These are phyloP conservation scores for Enteromius mattozi DNA, from an alignment of 2,797 vertebrate species.

Conservation along the genomic window DNA sequence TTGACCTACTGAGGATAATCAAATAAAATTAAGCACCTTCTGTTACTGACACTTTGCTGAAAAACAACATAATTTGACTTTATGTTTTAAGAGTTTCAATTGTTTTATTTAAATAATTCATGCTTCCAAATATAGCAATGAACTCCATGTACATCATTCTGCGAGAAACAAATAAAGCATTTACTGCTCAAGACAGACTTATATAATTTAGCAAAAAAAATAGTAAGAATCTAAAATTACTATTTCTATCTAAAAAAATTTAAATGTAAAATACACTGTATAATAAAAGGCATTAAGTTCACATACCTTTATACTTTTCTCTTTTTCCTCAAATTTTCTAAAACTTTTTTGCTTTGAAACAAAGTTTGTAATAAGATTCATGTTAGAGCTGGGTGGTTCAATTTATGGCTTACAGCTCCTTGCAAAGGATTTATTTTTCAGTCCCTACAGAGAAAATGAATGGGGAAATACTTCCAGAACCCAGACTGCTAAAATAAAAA, in stretches of 20 bases:
- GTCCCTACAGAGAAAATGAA: not conserved
- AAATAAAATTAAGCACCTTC: not conserved
- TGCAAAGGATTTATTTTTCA: not conserved
- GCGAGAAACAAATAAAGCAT: not conserved
- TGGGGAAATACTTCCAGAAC: not conserved
- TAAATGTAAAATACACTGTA: not conserved
- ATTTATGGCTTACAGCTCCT: not conserved
- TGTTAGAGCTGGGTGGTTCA: not conserved
- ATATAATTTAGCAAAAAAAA: not conserved
- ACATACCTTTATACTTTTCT: not conserved
- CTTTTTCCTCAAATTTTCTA: not conserved
- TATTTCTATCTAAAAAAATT: not conserved
- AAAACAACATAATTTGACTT: not conserved
- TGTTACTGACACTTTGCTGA: not conserved
- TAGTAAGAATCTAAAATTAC: not conserved
- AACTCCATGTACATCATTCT: no score
- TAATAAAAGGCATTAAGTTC: not conserved
- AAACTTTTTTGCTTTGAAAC: not conserved
- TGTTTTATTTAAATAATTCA: not conserved
- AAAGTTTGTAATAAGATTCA: not conserved
- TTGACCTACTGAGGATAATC: not conserved
- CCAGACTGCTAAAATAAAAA: not conserved
- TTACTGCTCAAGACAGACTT: not conserved
- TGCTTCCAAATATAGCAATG: not conserved
- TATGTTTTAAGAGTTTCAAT: not conserved